Percentiles rank a stretch among this genome's conserved stretches.
phyloP scores from a whole-genome alignment of 2,113 vertebrate genomes.

The Clupea harengus region DNA sequence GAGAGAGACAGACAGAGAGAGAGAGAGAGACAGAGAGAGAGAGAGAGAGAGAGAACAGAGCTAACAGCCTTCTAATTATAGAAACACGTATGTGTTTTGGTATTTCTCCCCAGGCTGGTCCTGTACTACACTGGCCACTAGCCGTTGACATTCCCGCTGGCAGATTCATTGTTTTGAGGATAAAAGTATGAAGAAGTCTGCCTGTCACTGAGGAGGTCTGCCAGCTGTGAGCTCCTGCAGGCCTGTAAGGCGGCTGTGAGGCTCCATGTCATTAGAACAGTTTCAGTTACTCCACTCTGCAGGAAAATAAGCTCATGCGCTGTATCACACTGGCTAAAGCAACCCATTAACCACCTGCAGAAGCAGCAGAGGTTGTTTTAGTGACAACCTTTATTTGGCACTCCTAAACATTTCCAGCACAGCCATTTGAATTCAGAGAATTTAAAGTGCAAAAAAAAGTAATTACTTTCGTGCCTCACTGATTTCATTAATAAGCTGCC shows the following conservation, averaged over 20 bases:
- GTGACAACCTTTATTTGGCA: not conserved
- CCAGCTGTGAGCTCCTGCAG: not conserved
- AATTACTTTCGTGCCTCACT: too few species aligned
- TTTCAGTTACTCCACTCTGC: not conserved
- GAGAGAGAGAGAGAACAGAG: not conserved
- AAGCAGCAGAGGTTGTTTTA: not conserved
- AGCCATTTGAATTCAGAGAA: not conserved
- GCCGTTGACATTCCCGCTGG: not conserved
- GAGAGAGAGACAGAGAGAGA: not conserved
- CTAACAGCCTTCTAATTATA: slow-evolving; percentile 14
- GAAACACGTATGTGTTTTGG: slow-evolving; percentile 12
- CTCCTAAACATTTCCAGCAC: not conserved
- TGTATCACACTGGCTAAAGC: not conserved
- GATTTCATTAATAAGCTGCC: too few species aligned
- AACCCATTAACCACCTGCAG: not conserved
- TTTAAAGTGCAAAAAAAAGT: too few species aligned
- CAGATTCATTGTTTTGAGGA: not conserved
- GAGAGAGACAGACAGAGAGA: not conserved
- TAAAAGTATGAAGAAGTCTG: not conserved
- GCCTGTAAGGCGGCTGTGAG: not conserved
- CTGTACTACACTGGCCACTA: not conserved
- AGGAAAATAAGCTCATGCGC: not conserved
- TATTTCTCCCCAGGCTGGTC: slow-evolving; percentile 1
- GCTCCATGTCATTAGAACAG: not conserved
- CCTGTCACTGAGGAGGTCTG: not conserved